Evolutionary conservation across 2,888 invertebrate species (phyloP), one percentile per base, ranked within the genome.

Genomic region (Pherbina coryleti): DNA sequence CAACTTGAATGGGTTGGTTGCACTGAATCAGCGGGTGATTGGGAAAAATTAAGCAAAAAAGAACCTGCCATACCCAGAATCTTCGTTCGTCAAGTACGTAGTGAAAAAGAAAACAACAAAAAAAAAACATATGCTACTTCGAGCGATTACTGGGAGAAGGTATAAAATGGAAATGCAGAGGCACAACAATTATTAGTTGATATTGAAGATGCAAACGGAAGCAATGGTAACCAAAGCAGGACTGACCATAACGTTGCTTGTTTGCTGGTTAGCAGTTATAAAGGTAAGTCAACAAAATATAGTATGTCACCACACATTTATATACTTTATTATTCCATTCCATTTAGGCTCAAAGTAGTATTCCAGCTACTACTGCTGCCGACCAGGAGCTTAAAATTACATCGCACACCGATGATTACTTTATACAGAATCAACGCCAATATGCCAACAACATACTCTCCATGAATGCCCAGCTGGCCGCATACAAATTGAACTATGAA

Each of bases 351-450:
- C 67, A 77, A 34, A 64, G 25, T 31, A n/a, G 7, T 22, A 37
- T n/a, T 5, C 19, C 44, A 9, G 44, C 25, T 25, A 55, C n/a
- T 3, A 5, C 4, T 34, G 55, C 17, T 25, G 64, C n/a, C 37
- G 22, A 7, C 22, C 60, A 49, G 5, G 49, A 62, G 22, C 66
- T 75, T 14, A 66, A 44, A 11, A 14, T 75, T 17, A 78, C 76
- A 2, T 55, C 76, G 5, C 49, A 31, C 17, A 71, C 62, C 1
- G 82, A 81, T 14, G 81, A 82, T 57, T 83, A 79, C 71, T 44
- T 81, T 2, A 75, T 31, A 2, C 70, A 80, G 4, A 82, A 82
- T 70, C 78, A 75, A 37, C 77, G 80, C 28, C 80, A 81, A 57
- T 81, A 81, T 76, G 76, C 78, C 5, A 73, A 76, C 8, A 64